phyloP scores from a whole-genome alignment of 2,888 invertebrate genomes.

The Drosophila paracracens region DNA sequence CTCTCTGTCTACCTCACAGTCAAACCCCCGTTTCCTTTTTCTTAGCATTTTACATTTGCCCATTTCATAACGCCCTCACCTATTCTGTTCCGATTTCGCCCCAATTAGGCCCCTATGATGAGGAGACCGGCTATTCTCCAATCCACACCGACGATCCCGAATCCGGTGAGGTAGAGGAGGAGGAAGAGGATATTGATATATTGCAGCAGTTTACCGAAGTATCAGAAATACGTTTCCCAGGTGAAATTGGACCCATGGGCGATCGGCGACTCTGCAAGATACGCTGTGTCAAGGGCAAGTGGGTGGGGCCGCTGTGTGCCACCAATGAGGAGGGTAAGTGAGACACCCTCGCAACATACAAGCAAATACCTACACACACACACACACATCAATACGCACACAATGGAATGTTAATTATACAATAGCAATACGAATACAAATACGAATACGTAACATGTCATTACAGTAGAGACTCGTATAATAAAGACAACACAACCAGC shows the following conservation, averaged over 20 bases:
- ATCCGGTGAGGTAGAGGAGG: conserved; percentile 83
- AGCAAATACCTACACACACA: conserved; percentile 21
- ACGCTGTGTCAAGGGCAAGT: conserved; percentile 93
- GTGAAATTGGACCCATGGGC: conserved; percentile 90
- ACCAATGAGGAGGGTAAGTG: conserved; percentile 89
- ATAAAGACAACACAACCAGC: conserved; percentile 64
- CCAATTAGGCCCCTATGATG: conserved; percentile 81
- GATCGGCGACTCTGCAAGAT: conserved; percentile 92
- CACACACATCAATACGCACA: conserved; percentile 35
- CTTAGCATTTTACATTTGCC: conserved; percentile 76
- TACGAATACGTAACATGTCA: conserved; percentile 58
- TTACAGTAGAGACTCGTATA: conserved; percentile 62
- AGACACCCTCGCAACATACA: conserved; percentile 46
- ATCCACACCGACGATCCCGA: conserved; percentile 83
- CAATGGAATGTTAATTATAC: conserved; percentile 58
- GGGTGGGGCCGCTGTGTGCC: conserved; percentile 93
- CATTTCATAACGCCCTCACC: conserved; percentile 79
- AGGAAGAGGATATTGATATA: conserved; percentile 84
- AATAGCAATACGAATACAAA: conserved; percentile 42
- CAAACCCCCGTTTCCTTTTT: conserved; percentile 60
- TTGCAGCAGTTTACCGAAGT: conserved; percentile 85
- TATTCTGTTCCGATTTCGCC: conserved; percentile 70
- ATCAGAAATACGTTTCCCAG: conserved; percentile 88
- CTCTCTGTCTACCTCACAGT: conserved; percentile 30
- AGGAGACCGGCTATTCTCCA: conserved; percentile 83